Evolutionary conservation across 2,888 invertebrate genomes (phyloP), one percentile per base, ranked within the genome.

Genomic region (Tetheella fluctuosa): DNA sequence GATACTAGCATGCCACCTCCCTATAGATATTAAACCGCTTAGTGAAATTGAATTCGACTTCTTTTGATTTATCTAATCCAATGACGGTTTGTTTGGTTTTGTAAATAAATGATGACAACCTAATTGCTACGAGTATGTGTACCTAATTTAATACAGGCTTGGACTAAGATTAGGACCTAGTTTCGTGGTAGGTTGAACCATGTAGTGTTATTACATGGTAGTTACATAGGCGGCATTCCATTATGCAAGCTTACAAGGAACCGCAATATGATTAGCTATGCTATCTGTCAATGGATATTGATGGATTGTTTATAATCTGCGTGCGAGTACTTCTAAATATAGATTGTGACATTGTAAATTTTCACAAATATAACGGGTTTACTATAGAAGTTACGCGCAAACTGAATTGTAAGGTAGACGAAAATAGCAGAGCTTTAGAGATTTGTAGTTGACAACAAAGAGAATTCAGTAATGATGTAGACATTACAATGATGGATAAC

Each of bases 1-100:
- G 48, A 39, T 10, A 48, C 17, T 6, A n/a, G 39, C 20, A 48
- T 48, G 20, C 34, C 34, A 34, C 13, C n/a, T 20, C 48, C 48
- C 20, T 5, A 7, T 48, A n/a, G 10, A 20, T 48, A 10, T 10
- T 20, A 48, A 48, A 48, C 48, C 64, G 68, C 68, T 70, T 70
- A 66, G 52, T 23, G 62, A 64, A 68, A 68, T 68, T 68, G 64
- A 64, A 65, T 64, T 59, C 60, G 58, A 58, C 54, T 60, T 59
- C 67, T 62, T 64, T 60, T 61, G 65, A 64, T 65, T 67, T 65
- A 58, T 62, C 39, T 58, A 61, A 57, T 53, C 25, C 53, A 15
- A 23, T 39, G 48, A 61, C 58, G 60, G 59, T 39, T 59, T 63
- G 48, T 54, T 62, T 37, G 57, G 58, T 59, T 54, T 54, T 2